Base-by-base conservation (phyloP, 2,113 vertebrate species). In the Acanthochromis polyacanthus region DNA sequence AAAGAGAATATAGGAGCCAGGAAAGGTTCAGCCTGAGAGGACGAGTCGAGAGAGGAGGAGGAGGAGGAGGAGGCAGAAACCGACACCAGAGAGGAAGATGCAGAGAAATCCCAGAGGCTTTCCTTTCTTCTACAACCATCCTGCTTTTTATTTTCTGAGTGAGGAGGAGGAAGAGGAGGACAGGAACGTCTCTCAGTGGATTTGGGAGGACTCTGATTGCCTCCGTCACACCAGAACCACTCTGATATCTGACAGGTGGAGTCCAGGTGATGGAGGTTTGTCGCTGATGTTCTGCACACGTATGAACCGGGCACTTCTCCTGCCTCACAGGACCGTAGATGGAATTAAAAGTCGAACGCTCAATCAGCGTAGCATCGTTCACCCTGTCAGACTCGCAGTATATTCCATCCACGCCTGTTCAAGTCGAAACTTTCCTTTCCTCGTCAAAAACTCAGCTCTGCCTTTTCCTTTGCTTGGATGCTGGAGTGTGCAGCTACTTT, bases 1-100 rank as follows among this genome's bases (percentile, higher is more conserved):
- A 80, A 84, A 87, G 68, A 61, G 82, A 85, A 80, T 79, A 68
- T 71, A 69, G 70, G 61, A 82, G 63, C 20, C 51, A 17, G 59
- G 48, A 71, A 81, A 80, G 61, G 87, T 85, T 88, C 80, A 81
- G 76, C 61, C 71, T 55, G 48, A 80, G 67, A 88, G 82, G 77
- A 75, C 12, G 62, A 87, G 83, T 81, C 62, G 36, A 83, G 77
- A 60, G 81, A 62, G 56, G 76, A 82, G 77, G 43, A 77, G 73
- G 81, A 62, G 56, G 76, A 82, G 77, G 43, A 77, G 73, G 60
- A 79, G 75, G 52, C 48, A 73, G 85, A 80, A 59, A 75, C 57
- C 53, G 64, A 81, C 68, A 78, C 20, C n/a, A 22, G 38, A 87
- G 77, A 19, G 28, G 79, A 71, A 83, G 82, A 84, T 36, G 48